Conservation (phyloP, 2,888 invertebrate genomes). For the Pristionchus mayeri region DNA sequence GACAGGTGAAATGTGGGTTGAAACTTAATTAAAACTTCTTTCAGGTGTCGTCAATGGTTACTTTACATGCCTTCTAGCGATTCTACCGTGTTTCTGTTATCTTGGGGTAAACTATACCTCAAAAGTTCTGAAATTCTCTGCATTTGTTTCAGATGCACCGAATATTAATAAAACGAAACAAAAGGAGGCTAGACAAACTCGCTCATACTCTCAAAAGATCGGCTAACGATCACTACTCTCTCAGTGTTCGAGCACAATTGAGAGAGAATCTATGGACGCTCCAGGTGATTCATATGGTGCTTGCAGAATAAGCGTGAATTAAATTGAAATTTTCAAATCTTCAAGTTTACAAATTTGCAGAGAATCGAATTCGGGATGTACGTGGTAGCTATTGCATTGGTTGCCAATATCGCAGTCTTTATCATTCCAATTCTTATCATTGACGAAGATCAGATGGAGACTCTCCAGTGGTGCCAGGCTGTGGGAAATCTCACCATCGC, state of each 20-base stretch:
- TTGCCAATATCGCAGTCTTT: neutral
- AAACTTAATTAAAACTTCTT: neutral
- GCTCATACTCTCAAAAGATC: neutral
- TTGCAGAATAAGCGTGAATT: no score
- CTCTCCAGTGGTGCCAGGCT: slow-evolving; percentile 4
- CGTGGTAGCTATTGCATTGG: neutral
- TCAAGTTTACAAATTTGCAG: neutral
- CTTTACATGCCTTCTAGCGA: neutral
- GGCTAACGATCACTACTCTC: neutral
- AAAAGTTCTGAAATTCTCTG: neutral
- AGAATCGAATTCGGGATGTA: slow-evolving; percentile 9
- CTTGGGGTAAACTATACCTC: no score
- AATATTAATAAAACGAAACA: neutral
- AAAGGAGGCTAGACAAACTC: neutral
- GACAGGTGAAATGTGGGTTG: neutral
- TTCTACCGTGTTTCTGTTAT: no score
- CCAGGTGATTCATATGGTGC: no score
- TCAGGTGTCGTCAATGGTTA: neutral
- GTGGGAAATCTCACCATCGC: neutral
- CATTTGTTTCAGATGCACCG: neutral
- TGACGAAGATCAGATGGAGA: neutral
- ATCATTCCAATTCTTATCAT: neutral
- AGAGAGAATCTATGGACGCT: slow-evolving; percentile 3
- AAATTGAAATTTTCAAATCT: neutral
- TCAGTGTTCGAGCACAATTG: neutral